Evolutionary conservation across 2,888 invertebrate genomes (phyloP).

Genomic region (Neuroscelio doddi): DNA sequence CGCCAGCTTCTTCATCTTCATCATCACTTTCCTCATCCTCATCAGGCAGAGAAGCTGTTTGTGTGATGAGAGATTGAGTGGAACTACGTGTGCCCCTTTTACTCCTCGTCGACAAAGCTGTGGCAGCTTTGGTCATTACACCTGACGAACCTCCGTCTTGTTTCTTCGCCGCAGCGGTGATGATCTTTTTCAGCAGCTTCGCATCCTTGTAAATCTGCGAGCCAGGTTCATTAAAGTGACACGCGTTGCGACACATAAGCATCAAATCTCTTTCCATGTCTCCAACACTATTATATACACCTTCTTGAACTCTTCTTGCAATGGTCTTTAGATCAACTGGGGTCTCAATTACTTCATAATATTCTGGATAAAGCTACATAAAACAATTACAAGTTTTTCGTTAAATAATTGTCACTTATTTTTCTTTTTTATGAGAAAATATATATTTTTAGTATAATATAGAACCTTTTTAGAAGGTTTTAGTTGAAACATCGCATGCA

Average conservation of each 20-base stretch:
- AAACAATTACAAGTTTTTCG: too few species aligned
- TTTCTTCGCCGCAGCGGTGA: slow-evolving; percentile 69
- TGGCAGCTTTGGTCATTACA: slow-evolving; percentile 56
- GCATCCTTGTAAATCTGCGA: slow-evolving; percentile 98
- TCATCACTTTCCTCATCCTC: slow-evolving; percentile 78
- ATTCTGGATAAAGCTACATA: slow-evolving; percentile 88
- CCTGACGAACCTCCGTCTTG: slow-evolving; percentile 59
- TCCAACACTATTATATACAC: slow-evolving; percentile 82
- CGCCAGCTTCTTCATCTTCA: slow-evolving; percentile 77
- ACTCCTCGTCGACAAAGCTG: slow-evolving; percentile 66
- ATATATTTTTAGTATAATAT: background rate
- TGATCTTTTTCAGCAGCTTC: slow-evolving; percentile 87
- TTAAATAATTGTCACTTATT: too few species aligned
- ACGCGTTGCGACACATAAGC: slow-evolving; percentile 95
- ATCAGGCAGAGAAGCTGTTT: slow-evolving; percentile 77
- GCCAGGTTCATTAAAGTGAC: slow-evolving; percentile 95
- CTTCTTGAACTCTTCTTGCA: slow-evolving; percentile 90
- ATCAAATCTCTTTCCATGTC: slow-evolving; percentile 93
- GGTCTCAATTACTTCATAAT: slow-evolving; percentile 93
- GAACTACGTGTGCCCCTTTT: slow-evolving; percentile 66
- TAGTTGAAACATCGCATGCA: slow-evolving; percentile 91
- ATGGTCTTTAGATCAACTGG: slow-evolving; percentile 97
- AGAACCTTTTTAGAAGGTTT: slow-evolving; percentile 88
- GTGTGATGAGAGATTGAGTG: slow-evolving; percentile 75
- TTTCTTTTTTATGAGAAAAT: too few species aligned